Evolutionary conservation across 2,888 invertebrate species (phyloP).

Genomic region (Phalangium opilio): DNA sequence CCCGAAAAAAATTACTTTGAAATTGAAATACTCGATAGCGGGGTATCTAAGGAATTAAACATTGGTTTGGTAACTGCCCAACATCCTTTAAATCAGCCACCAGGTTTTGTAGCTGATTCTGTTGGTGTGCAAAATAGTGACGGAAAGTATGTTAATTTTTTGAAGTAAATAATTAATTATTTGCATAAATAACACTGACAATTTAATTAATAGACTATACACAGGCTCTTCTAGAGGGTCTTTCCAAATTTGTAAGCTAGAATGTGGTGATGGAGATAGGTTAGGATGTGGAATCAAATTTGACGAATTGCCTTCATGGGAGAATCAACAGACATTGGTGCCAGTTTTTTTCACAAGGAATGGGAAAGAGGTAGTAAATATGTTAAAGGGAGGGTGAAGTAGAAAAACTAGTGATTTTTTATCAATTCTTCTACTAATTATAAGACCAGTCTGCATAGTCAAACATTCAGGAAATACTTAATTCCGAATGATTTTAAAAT

Average conservation of each 20-base stretch:
- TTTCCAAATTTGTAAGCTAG: constrained; percentile 27
- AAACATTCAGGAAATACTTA: no score
- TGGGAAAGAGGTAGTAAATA: constrained; percentile 37
- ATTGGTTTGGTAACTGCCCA: constrained; percentile 31
- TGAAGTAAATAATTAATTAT: not conserved
- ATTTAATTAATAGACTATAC: constrained; percentile 25
- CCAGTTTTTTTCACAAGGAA: constrained; percentile 35
- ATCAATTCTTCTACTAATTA: no score
- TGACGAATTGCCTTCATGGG: constrained; percentile 22
- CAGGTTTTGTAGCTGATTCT: constrained; percentile 33
- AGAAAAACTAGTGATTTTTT: no score
- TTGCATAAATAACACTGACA: not conserved
- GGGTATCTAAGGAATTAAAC: constrained; percentile 27
- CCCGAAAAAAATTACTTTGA: constrained; percentile 32
- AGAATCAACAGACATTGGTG: constrained; percentile 24
- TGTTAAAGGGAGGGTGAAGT: no score
- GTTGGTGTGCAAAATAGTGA: constrained; percentile 34
- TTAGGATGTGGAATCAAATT: constrained; percentile 34
- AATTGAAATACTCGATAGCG: constrained; percentile 30
- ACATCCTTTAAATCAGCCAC: constrained; percentile 32
- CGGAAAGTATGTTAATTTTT: constrained; percentile 29
- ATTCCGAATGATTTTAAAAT: no score
- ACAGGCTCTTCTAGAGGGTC: constrained; percentile 30
- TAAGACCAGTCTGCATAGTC: no score
- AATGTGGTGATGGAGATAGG: constrained; percentile 31